phyloP scores from a whole-genome alignment of 2,113 vertebrate genomes.

The Cavia aperea region DNA sequence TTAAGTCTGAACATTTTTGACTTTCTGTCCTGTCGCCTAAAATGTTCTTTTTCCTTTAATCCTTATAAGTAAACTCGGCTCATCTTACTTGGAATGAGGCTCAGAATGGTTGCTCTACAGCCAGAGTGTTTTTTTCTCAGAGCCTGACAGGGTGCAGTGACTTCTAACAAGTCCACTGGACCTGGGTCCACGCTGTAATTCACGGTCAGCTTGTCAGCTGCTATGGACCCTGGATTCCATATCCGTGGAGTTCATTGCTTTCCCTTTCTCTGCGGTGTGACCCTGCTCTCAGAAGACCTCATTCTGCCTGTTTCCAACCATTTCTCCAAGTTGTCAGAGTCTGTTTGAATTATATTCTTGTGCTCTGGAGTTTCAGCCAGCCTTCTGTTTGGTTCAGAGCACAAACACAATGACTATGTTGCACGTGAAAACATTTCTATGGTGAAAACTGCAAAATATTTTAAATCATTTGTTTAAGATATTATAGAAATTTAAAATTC shows the following conservation, averaged over 20 bases:
- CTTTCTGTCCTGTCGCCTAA: background rate
- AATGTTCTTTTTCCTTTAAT: background rate
- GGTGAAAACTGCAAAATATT: background rate
- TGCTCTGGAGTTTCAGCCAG: background rate
- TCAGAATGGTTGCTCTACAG: background rate
- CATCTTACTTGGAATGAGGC: background rate
- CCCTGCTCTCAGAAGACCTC: constrained; percentile 32
- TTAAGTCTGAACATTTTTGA: background rate
- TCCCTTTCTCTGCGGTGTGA: background rate
- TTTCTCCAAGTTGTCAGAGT: constrained; percentile 49
- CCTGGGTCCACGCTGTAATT: background rate
- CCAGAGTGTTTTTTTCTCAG: background rate
- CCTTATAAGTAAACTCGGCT: background rate
- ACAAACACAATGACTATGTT: background rate
- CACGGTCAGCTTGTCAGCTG: background rate
- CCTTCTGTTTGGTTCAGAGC: constrained; percentile 34
- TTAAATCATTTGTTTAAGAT: background rate
- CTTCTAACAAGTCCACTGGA: background rate
- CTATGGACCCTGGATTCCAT: background rate
- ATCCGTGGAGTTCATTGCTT: constrained; percentile 16
- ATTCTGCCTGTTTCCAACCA: constrained; percentile 44
- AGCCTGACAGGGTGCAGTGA: background rate
- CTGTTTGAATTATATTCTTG: constrained; percentile 29
- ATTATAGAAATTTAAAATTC: background rate
- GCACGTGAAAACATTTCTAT: background rate